phyloP scores from a whole-genome alignment of 1,140 invertebrate species.

The Apis cerana region DNA sequence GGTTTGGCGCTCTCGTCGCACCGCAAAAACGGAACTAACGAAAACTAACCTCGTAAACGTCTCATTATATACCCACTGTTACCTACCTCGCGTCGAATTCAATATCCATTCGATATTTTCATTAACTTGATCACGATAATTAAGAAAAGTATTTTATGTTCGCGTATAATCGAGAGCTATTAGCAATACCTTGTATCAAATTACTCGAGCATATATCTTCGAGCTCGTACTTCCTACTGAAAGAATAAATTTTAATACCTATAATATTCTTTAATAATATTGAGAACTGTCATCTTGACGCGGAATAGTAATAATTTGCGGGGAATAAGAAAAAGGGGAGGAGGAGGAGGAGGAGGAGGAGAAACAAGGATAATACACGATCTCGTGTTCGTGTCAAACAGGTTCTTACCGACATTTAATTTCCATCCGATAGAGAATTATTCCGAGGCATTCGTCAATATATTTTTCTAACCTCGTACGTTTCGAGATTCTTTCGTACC shows the following conservation, averaged over 20 bases:
- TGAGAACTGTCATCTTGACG: not conserved
- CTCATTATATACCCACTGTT: conserved; percentile 10
- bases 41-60: conserved; percentile 24
- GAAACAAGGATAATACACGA: too few relatives aligned
- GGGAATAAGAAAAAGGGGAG: not conserved
- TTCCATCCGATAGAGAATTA: not conserved
- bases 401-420: not conserved
- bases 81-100: not conserved
- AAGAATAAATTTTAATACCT: not conserved
- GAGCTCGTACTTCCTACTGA: not conserved
- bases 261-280: not conserved
- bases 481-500: too few relatives aligned
- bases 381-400: not conserved
- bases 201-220: not conserved
- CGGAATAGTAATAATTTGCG: not conserved
- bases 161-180: not conserved
- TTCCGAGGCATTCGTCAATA: not conserved
- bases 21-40: conserved; percentile 15
- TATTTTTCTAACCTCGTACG: not conserved
- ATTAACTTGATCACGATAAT: not conserved
- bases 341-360: not conserved
- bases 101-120: not conserved
- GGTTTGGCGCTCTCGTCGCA: not conserved
- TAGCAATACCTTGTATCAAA: not conserved
- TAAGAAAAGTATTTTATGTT: not conserved